phyloP scores from a whole-genome alignment of 1,140 invertebrate genomes.

The Zophobas atratus region DNA sequence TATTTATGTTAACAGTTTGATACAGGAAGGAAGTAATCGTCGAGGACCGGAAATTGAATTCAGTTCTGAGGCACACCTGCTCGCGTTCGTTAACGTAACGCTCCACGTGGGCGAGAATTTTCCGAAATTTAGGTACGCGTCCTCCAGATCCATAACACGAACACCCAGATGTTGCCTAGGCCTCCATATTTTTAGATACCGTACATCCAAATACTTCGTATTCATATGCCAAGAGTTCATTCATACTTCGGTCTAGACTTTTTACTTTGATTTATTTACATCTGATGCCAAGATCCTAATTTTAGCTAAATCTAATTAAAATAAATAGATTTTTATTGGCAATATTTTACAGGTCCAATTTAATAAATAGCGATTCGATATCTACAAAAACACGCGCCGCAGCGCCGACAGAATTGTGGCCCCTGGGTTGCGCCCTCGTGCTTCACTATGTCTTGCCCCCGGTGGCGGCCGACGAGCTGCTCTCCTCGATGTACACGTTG shows the following conservation, averaged over 20 bases:
- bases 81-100: constrained; percentile 29
- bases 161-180: constrained; percentile 34
- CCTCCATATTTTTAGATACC: constrained; percentile 47
- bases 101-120: constrained; percentile 33
- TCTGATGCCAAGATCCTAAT: constrained; percentile 48
- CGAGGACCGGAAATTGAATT: constrained; percentile 45
- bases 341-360: constrained; percentile 39
- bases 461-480: constrained; percentile 20
- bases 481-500: constrained; percentile 69
- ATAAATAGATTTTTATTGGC: constrained; percentile 52
- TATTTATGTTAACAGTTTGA: constrained; percentile 32
- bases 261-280: constrained; percentile 52
- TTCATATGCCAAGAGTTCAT: constrained; percentile 52
- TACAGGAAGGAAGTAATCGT: constrained; percentile 44
- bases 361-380: constrained; percentile 41
- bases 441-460: constrained; percentile 40
- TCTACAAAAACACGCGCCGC: constrained; percentile 18
- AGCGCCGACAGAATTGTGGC: neutral
- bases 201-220: constrained; percentile 43
- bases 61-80: constrained; percentile 34
- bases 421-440: constrained; percentile 11
- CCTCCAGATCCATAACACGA: constrained; percentile 9
- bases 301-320: constrained; percentile 52
- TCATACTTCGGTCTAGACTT: constrained; percentile 53
- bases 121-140: constrained; percentile 3